phyloP scores from a whole-genome alignment of 2,113 vertebrate species.

The Meriones unguiculatus region DNA sequence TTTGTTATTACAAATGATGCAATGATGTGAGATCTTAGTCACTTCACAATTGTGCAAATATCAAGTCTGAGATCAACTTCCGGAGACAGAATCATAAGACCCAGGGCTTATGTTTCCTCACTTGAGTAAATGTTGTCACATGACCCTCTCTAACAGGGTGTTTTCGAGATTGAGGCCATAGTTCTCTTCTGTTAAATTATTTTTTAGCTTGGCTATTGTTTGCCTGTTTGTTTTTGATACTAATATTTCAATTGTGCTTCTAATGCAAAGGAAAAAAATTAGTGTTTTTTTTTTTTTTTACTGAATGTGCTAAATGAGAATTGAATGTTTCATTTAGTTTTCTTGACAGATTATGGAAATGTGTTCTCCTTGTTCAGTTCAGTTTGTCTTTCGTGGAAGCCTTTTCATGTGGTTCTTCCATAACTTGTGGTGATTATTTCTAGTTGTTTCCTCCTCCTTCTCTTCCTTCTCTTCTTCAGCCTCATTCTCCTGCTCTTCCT shows the following conservation, averaged over 20 bases:
- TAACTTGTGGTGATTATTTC: neutral
- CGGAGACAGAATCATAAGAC: neutral
- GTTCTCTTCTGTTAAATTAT: neutral
- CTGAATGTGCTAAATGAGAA: neutral
- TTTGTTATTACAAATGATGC: neutral
- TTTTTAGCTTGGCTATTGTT: neutral
- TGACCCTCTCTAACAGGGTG: neutral
- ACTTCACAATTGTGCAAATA: constrained; percentile 3
- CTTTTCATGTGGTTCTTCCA: neutral
- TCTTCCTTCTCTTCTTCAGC: too few species aligned
- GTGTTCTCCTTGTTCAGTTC: constrained; percentile 6
- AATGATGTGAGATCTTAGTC: neutral
- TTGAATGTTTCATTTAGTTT: neutral
- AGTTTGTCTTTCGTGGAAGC: neutral
- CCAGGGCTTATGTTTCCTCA: neutral
- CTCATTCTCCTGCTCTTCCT: too few species aligned
- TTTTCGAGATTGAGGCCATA: neutral
- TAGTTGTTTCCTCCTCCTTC: too few species aligned
- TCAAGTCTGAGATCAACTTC: neutral
- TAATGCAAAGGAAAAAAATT: neutral
- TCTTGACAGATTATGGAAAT: neutral
- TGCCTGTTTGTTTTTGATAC: neutral
- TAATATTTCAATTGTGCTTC: neutral
- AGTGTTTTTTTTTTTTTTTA: neutral
- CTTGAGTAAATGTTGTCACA: neutral